A percentile compares a stretch with the other conserved stretches of the same genome.
Evolutionary conservation across 2,113 vertebrate genomes (phyloP).

Genomic region (Cygnus atratus): DNA sequence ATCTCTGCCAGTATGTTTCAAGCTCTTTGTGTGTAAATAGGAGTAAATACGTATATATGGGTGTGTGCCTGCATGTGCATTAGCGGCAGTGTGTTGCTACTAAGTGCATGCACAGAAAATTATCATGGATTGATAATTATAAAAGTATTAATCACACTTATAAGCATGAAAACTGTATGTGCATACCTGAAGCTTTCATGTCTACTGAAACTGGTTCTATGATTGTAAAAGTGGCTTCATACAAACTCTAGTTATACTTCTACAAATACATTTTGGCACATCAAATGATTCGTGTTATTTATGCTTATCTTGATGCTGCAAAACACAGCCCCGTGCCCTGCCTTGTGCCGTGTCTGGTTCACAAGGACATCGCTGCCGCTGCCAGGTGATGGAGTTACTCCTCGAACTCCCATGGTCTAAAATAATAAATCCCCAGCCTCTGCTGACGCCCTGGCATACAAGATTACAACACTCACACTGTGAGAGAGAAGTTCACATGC

Average conservation of each 20-base stretch:
- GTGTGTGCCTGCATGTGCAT: rapidly evolving
- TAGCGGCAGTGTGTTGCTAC: background rate
- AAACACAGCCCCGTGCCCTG: background rate
- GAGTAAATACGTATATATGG: background rate
- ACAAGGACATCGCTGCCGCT: background rate
- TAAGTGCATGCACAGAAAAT: background rate
- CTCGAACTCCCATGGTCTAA: background rate
- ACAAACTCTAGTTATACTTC: background rate
- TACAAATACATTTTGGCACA: background rate
- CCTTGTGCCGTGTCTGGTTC: background rate
- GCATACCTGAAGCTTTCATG: rapidly evolving
- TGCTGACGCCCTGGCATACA: background rate
- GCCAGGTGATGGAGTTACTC: background rate
- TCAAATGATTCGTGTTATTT: background rate
- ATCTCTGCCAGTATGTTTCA: background rate
- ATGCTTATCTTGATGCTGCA: background rate
- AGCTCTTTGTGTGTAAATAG: background rate
- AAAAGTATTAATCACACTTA: background rate
- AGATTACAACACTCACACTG: background rate
- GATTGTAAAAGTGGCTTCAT: background rate
- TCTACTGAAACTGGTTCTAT: background rate
- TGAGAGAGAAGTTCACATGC: background rate
- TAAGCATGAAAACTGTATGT: background rate
- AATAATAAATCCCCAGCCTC: background rate
- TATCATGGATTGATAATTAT: background rate